phyloP scores from a whole-genome alignment of 2,888 invertebrate species.

The Alentia gelatinosa region DNA sequence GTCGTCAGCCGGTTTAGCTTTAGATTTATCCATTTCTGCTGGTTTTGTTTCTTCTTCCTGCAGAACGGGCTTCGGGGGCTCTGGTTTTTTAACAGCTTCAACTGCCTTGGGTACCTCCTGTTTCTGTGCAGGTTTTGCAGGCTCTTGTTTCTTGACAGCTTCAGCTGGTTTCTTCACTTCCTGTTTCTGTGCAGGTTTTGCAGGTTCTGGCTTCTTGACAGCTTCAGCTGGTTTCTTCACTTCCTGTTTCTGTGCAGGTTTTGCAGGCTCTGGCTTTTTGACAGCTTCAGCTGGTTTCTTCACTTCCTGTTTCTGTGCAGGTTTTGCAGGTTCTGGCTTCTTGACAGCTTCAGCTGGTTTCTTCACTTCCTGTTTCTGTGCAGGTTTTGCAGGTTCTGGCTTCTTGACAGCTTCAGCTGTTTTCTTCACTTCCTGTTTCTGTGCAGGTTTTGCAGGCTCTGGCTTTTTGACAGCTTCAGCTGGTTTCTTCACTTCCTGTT shows the following conservation, averaged over 20 bases:
- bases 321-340: background rate
- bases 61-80: background rate
- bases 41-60: background rate
- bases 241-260: background rate
- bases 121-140: background rate
- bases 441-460: too few species aligned
- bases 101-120: background rate
- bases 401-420: background rate
- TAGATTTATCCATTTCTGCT: background rate
- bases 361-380: background rate
- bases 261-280: background rate
- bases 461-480: background rate
- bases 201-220: background rate
- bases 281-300: slow-evolving; percentile 41
- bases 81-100: background rate
- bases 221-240: background rate
- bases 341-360: background rate
- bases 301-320: background rate
- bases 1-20: background rate
- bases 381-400: background rate
- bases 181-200: background rate
- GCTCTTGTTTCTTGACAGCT: background rate
- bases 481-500: slow-evolving; percentile 13
- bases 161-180: slow-evolving; percentile 1
- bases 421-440: too few species aligned